A percentile compares a stretch with the other conserved stretches of the same genome.
These are phyloP conservation scores for Hirudo medicinalis DNA, from an alignment of 1,140 invertebrate species.

Conservation along the genomic window DNA sequence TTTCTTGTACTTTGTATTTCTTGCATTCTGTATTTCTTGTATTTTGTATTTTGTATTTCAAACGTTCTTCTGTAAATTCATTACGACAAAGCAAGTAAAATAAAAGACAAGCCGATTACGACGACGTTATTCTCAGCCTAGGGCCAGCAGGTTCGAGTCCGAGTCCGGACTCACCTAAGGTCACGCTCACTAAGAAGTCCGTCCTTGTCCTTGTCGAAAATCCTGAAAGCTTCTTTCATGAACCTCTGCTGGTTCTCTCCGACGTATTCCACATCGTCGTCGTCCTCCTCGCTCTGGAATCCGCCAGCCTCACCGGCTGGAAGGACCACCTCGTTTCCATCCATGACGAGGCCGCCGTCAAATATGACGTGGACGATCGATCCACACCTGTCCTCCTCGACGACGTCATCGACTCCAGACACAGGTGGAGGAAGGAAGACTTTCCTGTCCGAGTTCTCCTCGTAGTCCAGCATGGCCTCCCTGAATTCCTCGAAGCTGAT, in stretches of 20 bases:
- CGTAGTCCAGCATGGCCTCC: constrained; percentile 6
- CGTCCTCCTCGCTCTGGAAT: background rate
- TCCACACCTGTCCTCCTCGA: background rate
- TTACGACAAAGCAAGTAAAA: no score
- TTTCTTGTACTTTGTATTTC: no score
- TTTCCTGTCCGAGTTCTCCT: background rate
- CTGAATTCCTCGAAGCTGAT: constrained; percentile 2
- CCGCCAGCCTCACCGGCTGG: no score
- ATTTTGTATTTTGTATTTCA: no score
- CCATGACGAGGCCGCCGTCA: background rate
- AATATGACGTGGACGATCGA: constrained; percentile 2
- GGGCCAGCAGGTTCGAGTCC: no score
- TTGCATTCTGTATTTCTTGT: no score
- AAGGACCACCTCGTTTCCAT: background rate
- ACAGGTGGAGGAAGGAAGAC: background rate
- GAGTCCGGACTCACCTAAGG: background rate
- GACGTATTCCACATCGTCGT: background rate
- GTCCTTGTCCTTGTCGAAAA: constrained; percentile 8
- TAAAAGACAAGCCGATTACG: no score
- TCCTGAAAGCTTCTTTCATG: constrained; percentile 8
- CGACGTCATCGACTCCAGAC: background rate
- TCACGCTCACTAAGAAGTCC: background rate
- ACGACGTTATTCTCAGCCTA: no score
- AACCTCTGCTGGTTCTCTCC: constrained; percentile 2
- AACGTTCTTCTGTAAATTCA: no score